A percentile compares a stretch with the other conserved stretches of the same genome.
Conservation (phyloP, 2,888 invertebrate genomes). For the Reticulitermes lucifugus region DNA sequence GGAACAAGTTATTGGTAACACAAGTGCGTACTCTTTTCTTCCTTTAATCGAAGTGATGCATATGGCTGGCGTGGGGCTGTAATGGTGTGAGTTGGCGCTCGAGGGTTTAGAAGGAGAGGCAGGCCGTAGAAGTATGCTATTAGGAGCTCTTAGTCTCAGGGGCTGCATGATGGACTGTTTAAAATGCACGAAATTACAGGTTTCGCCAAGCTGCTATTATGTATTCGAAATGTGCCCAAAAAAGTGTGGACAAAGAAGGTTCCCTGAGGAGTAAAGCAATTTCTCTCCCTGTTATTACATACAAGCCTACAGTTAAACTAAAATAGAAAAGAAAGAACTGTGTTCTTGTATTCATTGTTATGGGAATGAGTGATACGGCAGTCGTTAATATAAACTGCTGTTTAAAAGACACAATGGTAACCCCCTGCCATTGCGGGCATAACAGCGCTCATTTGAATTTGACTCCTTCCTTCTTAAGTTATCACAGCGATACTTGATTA, state of each 20-base stretch:
- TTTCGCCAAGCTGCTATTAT: slow-evolving; percentile 24
- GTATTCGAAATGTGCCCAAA: slow-evolving; percentile 24
- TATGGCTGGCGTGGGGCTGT: neutral
- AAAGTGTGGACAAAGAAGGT: slow-evolving; percentile 31
- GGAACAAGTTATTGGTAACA: neutral
- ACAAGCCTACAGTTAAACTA: neutral
- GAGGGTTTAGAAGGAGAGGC: neutral
- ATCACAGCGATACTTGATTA: neutral
- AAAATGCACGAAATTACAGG: slow-evolving; percentile 32
- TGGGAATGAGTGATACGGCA: slow-evolving; percentile 12
- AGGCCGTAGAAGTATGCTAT: slow-evolving; percentile 16
- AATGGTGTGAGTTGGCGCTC: neutral
- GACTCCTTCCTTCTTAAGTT: neutral
- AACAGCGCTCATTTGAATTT: slow-evolving; percentile 1
- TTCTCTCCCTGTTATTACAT: slow-evolving; percentile 35
- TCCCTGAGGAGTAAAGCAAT: slow-evolving; percentile 15
- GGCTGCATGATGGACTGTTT: slow-evolving; percentile 5
- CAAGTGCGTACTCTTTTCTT: too few species aligned
- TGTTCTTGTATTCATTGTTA: slow-evolving; percentile 26
- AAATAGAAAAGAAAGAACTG: slow-evolving; percentile 1
- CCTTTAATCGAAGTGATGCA: neutral
- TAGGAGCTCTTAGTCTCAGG: neutral
- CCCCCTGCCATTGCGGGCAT: neutral
- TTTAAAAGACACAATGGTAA: slow-evolving; percentile 4
- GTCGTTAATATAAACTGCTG: slow-evolving; percentile 34